Conservation (phyloP, 2,113 vertebrate genomes). For the Anhinga anhinga region DNA sequence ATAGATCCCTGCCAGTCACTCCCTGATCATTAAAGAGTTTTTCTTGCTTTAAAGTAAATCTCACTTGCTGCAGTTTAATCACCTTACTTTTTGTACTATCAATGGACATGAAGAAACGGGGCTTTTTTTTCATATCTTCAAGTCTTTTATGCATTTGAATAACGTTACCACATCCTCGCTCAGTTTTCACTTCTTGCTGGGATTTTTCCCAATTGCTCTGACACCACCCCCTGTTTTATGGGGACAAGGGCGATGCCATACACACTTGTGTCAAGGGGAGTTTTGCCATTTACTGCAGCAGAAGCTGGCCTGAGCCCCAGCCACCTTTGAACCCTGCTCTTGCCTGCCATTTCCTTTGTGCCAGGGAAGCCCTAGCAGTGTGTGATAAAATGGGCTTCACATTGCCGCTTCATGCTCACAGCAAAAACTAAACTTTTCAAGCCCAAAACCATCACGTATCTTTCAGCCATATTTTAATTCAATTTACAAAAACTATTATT, state of each 20-base stretch:
- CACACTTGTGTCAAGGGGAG: neutral
- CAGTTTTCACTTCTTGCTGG: neutral
- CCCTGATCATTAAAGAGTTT: neutral
- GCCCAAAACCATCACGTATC: neutral
- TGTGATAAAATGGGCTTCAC: neutral
- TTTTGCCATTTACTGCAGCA: neutral
- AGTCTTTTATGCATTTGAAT: neutral
- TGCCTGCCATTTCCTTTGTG: neutral
- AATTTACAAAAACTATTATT: neutral
- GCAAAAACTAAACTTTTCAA: neutral
- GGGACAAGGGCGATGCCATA: neutral
- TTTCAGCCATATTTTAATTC: neutral
- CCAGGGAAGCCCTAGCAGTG: neutral
- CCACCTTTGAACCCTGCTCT: neutral
- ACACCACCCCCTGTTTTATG: neutral
- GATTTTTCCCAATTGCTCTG: neutral
- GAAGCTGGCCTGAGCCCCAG: neutral
- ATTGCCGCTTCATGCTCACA: neutral
- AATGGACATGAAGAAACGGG: neutral
- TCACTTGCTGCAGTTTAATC: conserved; percentile 22
- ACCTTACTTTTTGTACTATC: neutral
- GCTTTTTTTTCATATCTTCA: neutral
- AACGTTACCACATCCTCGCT: neutral
- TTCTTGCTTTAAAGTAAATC: conserved; percentile 20
- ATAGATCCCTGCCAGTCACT: neutral